A percentile compares a stretch with the other conserved stretches of the same genome.
phyloP scores from a whole-genome alignment of 2,113 vertebrate genomes.

The Melierax canorus region DNA sequence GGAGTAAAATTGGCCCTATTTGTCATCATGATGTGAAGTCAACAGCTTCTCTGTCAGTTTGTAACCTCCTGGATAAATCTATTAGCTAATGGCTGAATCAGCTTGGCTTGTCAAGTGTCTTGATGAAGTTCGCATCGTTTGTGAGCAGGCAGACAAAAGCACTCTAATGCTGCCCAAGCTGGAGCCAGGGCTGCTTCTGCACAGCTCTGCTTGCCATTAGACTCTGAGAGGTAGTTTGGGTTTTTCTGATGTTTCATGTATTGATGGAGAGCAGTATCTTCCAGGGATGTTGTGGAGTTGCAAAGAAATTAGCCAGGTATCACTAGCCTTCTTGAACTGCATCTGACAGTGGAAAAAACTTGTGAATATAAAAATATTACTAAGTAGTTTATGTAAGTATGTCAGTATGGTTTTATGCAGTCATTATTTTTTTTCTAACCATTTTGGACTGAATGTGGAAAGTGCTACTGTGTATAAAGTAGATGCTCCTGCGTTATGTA shows the following conservation, averaged over 20 bases:
- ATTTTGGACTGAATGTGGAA: neutral
- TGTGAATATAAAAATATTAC: neutral
- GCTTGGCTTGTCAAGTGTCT: neutral
- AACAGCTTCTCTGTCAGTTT: neutral
- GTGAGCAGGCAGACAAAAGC: neutral
- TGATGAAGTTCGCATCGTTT: neutral
- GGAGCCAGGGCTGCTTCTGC: neutral
- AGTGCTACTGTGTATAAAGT: neutral
- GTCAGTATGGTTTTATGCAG: neutral
- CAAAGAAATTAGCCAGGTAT: neutral
- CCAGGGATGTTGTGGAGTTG: neutral
- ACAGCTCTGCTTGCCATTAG: neutral
- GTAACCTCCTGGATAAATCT: neutral
- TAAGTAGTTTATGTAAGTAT: neutral
- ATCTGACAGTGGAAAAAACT: neutral
- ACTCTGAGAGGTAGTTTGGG: neutral
- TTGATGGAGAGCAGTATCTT: neutral
- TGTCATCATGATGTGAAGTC: neutral
- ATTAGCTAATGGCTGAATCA: neutral
- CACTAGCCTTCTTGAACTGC: neutral
- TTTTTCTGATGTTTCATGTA: neutral
- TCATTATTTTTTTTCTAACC: neutral
- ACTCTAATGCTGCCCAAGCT: neutral
- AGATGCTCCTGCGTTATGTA: neutral
- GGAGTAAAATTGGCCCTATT: neutral